A percentile compares a stretch with the other conserved stretches of the same genome.
Evolutionary conservation across 2,888 invertebrate genomes (phyloP).

Genomic region (Hirtodrosophila confusa): DNA sequence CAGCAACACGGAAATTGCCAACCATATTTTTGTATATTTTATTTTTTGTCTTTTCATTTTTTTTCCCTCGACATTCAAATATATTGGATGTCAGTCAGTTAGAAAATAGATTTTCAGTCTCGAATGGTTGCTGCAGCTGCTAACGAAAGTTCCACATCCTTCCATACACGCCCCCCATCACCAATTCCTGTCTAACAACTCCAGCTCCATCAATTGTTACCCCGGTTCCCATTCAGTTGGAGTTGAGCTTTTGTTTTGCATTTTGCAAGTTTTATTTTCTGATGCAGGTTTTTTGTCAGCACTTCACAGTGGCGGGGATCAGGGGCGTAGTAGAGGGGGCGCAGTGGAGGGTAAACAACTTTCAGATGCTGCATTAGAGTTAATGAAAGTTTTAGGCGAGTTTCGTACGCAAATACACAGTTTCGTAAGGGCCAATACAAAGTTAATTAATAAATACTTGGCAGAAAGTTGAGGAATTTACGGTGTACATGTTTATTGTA

Average conservation of each 20-base stretch:
- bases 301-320: slow-evolving; percentile 1
- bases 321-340: slow-evolving; percentile 13
- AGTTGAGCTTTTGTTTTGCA: slow-evolving; percentile 59
- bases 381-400: slow-evolving; percentile 49
- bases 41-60: not conserved
- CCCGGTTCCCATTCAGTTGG: not conserved
- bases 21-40: slow-evolving; percentile 20
- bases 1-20: slow-evolving; percentile 30
- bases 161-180: too few relatives aligned
- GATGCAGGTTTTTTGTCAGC: slow-evolving; percentile 17
- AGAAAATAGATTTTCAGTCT: slow-evolving; percentile 76
- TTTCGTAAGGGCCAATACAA: too few relatives aligned
- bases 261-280: slow-evolving; percentile 46
- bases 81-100: slow-evolving; percentile 74
- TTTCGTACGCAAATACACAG: slow-evolving; percentile 6
- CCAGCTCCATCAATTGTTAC: slow-evolving; percentile 46
- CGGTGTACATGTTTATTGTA: too few relatives aligned
- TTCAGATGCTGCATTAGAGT: slow-evolving; percentile 32
- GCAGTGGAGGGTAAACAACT: slow-evolving; percentile 24
- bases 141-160: slow-evolving; percentile 39
- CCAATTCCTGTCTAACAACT: slow-evolving; percentile 13
- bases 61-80: slow-evolving; percentile 46
- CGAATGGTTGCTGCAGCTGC: slow-evolving; percentile 57
- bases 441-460: too few relatives aligned
- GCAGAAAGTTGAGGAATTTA: too few relatives aligned